Conservation (phyloP, 2,888 invertebrate genomes). For the Germaria angustata region DNA sequence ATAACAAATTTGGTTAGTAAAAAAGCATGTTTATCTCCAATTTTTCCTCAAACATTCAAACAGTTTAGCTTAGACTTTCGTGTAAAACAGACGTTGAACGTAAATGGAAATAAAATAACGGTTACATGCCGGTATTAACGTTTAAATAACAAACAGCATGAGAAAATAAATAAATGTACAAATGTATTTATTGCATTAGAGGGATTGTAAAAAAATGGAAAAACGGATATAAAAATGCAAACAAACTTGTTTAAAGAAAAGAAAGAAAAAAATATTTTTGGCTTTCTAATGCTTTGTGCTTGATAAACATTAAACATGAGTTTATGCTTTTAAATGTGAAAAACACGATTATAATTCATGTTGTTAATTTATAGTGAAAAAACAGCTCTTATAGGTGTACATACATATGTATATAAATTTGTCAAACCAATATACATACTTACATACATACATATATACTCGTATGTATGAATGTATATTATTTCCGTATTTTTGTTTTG, state of each 20-base stretch:
- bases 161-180: no score
- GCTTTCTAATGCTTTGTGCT: background rate
- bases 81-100: slow-evolving; percentile 49
- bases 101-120: slow-evolving; percentile 18
- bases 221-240: slow-evolving; percentile 18
- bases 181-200: background rate
- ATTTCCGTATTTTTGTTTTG: slow-evolving; percentile 27
- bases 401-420: no score
- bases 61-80: slow-evolving; percentile 59
- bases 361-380: slow-evolving; percentile 31
- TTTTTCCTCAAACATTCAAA: slow-evolving; percentile 42
- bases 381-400: background rate
- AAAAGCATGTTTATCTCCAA: slow-evolving; percentile 50
- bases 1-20: slow-evolving; percentile 19
- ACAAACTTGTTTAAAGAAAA: slow-evolving; percentile 24
- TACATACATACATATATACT: no score
- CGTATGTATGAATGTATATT: background rate
- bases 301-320: background rate
- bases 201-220: slow-evolving; percentile 7
- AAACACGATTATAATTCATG: slow-evolving; percentile 37
- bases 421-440: no score
- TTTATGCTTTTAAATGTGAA: slow-evolving; percentile 10
- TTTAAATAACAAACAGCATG: background rate
- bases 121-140: slow-evolving; percentile 15
- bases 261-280: background rate